A percentile compares a stretch with the other conserved stretches of the same genome.
Evolutionary conservation across 2,797 vertebrate genomes (phyloP).

Genomic region (Sebastes matsubarae): DNA sequence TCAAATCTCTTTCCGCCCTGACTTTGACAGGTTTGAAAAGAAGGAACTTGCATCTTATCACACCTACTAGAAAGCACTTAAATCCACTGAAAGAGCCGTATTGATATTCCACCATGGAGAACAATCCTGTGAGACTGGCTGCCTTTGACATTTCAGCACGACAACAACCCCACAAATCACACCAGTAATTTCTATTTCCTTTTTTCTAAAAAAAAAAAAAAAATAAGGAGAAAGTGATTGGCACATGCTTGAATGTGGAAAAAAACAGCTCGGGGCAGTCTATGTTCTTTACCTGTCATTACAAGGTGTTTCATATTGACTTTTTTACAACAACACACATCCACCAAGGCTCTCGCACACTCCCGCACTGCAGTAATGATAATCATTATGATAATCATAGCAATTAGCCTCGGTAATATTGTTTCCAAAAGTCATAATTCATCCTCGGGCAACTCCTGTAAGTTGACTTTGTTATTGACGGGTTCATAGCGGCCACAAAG

Average conservation of each 20-base stretch:
- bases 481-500: constrained; percentile 31
- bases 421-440: constrained; percentile 73
- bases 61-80: constrained; percentile 67
- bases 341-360: constrained; percentile 28
- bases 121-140: constrained; percentile 71
- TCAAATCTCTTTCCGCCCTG: constrained; percentile 64
- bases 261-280: constrained; percentile 73
- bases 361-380: constrained; percentile 59
- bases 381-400: constrained; percentile 77
- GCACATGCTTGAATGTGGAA: constrained; percentile 69
- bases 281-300: constrained; percentile 82
- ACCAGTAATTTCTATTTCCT: constrained; percentile 76
- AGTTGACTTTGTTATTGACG: constrained; percentile 57
- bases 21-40: constrained; percentile 72
- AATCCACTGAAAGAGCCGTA: constrained; percentile 66
- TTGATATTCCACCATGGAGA: constrained; percentile 72
- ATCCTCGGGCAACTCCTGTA: constrained; percentile 36
- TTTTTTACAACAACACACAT: constrained; percentile 60
- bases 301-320: constrained; percentile 80
- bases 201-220: constrained; percentile 16
- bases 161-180: constrained; percentile 76
- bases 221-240: constrained; percentile 71
- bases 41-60: constrained; percentile 63
- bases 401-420: constrained; percentile 77
- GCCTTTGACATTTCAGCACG: constrained; percentile 71